phyloP scores from a whole-genome alignment of 2,888 invertebrate species.

The Drosophila meridiana region DNA sequence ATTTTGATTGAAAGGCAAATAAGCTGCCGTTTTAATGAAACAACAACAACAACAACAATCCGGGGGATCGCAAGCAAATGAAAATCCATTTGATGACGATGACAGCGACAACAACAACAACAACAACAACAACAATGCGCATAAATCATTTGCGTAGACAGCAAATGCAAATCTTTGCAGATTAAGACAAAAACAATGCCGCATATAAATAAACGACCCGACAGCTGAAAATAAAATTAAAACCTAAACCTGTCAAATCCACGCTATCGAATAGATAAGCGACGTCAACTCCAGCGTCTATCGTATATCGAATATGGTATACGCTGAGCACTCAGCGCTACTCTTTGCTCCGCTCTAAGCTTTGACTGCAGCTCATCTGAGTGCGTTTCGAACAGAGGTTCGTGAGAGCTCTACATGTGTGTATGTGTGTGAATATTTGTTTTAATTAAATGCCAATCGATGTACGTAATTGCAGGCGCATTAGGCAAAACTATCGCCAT shows the following conservation, averaged over 20 bases:
- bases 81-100: slow-evolving; percentile 63
- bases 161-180: slow-evolving; percentile 76
- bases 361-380: slow-evolving; percentile 23
- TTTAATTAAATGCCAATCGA: slow-evolving; percentile 78
- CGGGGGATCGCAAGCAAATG: slow-evolving; percentile 32
- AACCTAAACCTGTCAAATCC: slow-evolving; percentile 76
- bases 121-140: slow-evolving; percentile 29
- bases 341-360: slow-evolving; percentile 1
- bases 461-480: slow-evolving; percentile 70
- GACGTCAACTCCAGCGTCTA: slow-evolving; percentile 40
- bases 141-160: slow-evolving; percentile 75
- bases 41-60: slow-evolving; percentile 29
- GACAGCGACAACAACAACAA: slow-evolving; percentile 31
- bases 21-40: slow-evolving; percentile 67
- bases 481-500: slow-evolving; percentile 55
- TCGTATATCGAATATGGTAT: slow-evolving; percentile 33
- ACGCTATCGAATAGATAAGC: slow-evolving; percentile 68
- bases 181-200: slow-evolving; percentile 72
- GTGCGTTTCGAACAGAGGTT: slow-evolving; percentile 19
- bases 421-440: slow-evolving; percentile 59
- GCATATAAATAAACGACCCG: slow-evolving; percentile 50
- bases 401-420: slow-evolving; percentile 26
- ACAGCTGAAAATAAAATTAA: slow-evolving; percentile 47
- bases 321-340: neutral
- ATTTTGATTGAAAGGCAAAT: slow-evolving; percentile 74